Base-by-base conservation (phyloP, 1,140 invertebrate species). In the Leguminivora glycinivorella region DNA sequence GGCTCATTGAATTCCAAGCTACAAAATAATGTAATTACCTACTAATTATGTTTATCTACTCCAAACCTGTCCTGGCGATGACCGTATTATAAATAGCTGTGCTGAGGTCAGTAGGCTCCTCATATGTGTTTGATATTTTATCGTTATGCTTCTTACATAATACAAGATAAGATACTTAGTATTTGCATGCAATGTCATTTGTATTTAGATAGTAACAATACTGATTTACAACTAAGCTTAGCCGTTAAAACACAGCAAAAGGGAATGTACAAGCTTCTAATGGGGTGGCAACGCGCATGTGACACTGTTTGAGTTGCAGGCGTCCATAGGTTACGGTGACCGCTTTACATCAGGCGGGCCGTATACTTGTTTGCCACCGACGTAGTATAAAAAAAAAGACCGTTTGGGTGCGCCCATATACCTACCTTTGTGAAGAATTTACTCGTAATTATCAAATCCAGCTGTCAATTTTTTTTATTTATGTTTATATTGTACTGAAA, bases 31-130 rank as follows among this genome's bases (percentile, higher is more conserved):
- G 43, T 25, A 70, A 38, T 38, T 12, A 70, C 40, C 12, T 12
- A 70, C 40, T 71, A 67, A 71, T 73, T 68, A 70, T 52, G 19
- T 52, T 52, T 52, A 52, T 52, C 47, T 52, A 52, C 1, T 22
- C 71, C 29, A 68, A 73, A 75, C 74, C 68, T 70, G 75, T 67
- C 68, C 40, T 38, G 70, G 67, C 68, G 71, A 73, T 67, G 66
- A 69, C 52, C 70, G 71, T 72, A 72, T 71, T 72, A 56, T 67
- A 60, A 63, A 68, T 71, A 60, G 56, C 12, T 69, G 69, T 70
- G 70, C 68, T 75, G 67, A 78, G 76, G 76, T 75, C 76, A 78
- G 66, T 72, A 31, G 66, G 69, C 56, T 66, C 56, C 34, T 58
- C 52, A 34, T 38, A 38, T 63, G 47, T 25, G 68, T 68, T 67